These are phyloP conservation scores for Eupristina koningsbergeri DNA, from an alignment of 1,140 invertebrate species.

Conservation along the genomic window DNA sequence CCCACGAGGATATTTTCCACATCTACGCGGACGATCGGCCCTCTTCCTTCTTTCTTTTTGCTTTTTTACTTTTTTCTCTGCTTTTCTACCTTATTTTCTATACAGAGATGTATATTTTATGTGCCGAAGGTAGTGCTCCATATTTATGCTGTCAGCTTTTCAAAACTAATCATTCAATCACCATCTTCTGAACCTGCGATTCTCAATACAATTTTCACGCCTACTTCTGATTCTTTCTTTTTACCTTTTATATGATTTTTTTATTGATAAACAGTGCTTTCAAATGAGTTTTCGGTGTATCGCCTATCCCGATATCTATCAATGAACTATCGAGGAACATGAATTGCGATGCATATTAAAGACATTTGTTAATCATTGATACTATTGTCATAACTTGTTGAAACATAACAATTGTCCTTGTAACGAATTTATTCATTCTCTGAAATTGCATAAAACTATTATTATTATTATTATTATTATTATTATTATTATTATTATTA, in stretches of 20 bases:
- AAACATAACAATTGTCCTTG: too few relatives aligned
- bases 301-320: background rate
- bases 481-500: too few relatives aligned
- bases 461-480: too few relatives aligned
- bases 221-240: background rate
- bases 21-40: background rate
- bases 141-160: background rate
- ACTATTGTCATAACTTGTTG: too few relatives aligned
- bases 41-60: background rate
- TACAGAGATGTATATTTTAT: background rate
- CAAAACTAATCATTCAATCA: conserved; percentile 2
- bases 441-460: too few relatives aligned
- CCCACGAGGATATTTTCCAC: conserved; percentile 53
- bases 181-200: background rate
- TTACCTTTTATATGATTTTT: too few relatives aligned
- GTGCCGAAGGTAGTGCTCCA: background rate
- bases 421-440: too few relatives aligned
- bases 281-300: too few relatives aligned
- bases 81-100: background rate
- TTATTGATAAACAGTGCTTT: background rate
- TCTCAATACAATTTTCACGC: conserved; percentile 3
- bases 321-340: background rate
- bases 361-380: too few relatives aligned
- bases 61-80: background rate
- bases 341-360: too few relatives aligned